Percentiles rank a stretch among this genome's conserved stretches.
Conservation (phyloP, 2,888 invertebrate species). For the Phengaris alcon region DNA sequence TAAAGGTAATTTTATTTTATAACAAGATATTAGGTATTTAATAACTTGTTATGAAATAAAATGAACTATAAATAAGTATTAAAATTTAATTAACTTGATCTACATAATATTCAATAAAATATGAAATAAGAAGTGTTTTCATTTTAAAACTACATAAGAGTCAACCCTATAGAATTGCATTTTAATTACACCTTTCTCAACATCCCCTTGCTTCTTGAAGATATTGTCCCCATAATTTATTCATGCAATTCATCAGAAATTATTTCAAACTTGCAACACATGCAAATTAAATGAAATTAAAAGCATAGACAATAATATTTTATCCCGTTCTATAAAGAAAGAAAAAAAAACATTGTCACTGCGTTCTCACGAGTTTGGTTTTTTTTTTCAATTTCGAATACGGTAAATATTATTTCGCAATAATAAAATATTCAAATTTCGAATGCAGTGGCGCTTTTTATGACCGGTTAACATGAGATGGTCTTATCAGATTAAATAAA, state of each 20-base stretch:
- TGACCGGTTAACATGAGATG: background rate
- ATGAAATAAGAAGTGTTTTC: background rate
- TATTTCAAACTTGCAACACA: conserved; percentile 55
- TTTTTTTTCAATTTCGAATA: conserved; percentile 44
- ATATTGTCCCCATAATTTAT: conserved; percentile 73
- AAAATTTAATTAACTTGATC: no score
- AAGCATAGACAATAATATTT: conserved; percentile 64
- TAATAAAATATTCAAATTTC: conserved; percentile 6
- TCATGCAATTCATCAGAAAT: conserved; percentile 67
- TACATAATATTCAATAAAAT: no score
- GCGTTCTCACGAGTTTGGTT: conserved; percentile 61
- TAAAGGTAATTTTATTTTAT: no score
- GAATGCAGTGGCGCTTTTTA: background rate
- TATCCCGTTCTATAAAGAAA: conserved; percentile 40
- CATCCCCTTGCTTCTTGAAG: conserved; percentile 64
- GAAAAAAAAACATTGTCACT: conserved; percentile 56
- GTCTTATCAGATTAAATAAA: background rate
- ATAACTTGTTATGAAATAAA: no score
- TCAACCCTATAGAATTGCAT: conserved; percentile 40
- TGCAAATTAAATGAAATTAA: conserved; percentile 67
- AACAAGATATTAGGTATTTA: no score
- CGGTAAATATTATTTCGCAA: conserved; percentile 31
- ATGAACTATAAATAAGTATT: no score
- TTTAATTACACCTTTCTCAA: conserved; percentile 72
- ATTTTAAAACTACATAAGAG: background rate